phyloP scores from a whole-genome alignment of 1,140 invertebrate genomes.

The Bradysia coprophila region DNA sequence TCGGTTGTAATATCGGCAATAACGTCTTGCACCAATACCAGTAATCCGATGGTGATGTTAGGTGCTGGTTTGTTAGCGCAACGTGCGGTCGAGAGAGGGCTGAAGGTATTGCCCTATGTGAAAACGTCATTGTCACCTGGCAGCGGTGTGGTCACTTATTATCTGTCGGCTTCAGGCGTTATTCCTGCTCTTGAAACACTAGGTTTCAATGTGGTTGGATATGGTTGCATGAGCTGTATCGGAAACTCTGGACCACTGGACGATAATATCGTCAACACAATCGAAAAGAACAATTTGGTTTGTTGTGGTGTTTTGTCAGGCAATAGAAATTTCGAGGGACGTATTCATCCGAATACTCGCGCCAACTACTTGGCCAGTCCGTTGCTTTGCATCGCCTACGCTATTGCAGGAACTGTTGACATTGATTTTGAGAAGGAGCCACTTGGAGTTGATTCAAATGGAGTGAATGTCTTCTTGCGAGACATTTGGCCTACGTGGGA shows the following conservation, averaged over 20 bases:
- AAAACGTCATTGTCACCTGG: slow-evolving; percentile 95
- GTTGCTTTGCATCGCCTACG: slow-evolving; percentile 89
- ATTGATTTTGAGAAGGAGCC: slow-evolving; percentile 89
- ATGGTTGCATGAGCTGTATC: slow-evolving; percentile 98
- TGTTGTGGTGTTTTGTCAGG: slow-evolving; percentile 90
- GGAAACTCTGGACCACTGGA: slow-evolving; percentile 92
- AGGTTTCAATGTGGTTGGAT: slow-evolving; percentile 90
- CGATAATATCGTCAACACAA: slow-evolving; percentile 76
- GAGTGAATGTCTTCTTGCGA: slow-evolving; percentile 57
- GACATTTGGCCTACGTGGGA: slow-evolving; percentile 92
- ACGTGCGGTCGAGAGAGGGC: slow-evolving; percentile 83
- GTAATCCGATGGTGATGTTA: slow-evolving; percentile 94
- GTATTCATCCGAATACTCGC: slow-evolving; percentile 88
- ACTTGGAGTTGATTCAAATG: slow-evolving; percentile 48
- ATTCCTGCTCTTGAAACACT: slow-evolving; percentile 68
- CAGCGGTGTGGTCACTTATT: slow-evolving; percentile 94
- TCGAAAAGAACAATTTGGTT: slow-evolving; percentile 88
- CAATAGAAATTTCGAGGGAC: slow-evolving; percentile 94
- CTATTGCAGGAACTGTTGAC: slow-evolving; percentile 80
- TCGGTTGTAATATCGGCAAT: slow-evolving; percentile 95
- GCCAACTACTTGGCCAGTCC: slow-evolving; percentile 96
- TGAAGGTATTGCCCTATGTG: slow-evolving; percentile 78
- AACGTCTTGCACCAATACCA: slow-evolving; percentile 95
- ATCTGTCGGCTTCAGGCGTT: slow-evolving; percentile 69
- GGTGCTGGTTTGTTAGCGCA: slow-evolving; percentile 85